Percentiles rank a stretch among this genome's conserved stretches.
phyloP scores from a whole-genome alignment of 2,113 vertebrate species.

The Willisornis vidua region DNA sequence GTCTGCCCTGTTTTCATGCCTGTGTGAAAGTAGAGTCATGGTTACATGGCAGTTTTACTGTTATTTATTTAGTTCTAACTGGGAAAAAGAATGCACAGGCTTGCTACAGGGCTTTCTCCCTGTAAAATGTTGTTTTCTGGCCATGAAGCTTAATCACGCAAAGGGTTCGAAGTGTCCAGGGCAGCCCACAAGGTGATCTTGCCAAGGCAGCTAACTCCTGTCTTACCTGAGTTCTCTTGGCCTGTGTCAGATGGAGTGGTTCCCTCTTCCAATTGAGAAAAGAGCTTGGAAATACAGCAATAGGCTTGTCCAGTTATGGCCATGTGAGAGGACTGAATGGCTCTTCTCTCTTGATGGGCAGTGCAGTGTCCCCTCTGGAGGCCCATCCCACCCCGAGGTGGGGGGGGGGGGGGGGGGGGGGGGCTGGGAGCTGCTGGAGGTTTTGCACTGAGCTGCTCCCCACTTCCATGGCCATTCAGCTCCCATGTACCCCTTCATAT shows the following conservation, averaged over 20 bases:
- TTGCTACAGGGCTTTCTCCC: neutral
- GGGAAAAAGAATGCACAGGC: rapidly evolving
- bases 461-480: neutral
- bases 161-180: neutral
- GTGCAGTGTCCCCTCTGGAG: neutral
- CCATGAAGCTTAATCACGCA: rapidly evolving
- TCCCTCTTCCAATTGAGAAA: rapidly evolving
- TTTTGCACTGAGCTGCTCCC: neutral
- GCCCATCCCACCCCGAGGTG: no score
- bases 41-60: neutral
- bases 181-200: neutral
- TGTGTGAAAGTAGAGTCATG: neutral
- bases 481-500: rapidly evolving
- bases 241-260: neutral
- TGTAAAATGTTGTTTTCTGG: neutral
- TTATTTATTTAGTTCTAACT: neutral
- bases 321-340: rapidly evolving
- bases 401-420: no score
- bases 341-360: neutral
- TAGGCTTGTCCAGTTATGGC: neutral
- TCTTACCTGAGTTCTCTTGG: neutral
- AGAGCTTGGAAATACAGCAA: neutral
- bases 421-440: neutral
- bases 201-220: neutral
- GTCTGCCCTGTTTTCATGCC: neutral